Base-by-base conservation (phyloP, 2,888 invertebrate species). In the Disparrhopalites patrizii region DNA sequence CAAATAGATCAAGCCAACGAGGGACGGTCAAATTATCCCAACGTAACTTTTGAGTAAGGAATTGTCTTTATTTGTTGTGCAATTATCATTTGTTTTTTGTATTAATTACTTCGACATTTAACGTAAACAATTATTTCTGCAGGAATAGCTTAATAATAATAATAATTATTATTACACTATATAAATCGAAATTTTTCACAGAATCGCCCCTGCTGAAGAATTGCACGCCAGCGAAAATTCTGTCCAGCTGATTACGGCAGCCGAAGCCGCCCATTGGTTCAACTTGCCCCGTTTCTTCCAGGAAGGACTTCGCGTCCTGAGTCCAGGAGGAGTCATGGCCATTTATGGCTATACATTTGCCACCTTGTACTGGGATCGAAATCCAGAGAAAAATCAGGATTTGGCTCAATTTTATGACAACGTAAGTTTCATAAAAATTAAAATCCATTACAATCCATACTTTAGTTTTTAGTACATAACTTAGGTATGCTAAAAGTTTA, bases 1-100 rank as follows among this genome's bases (percentile, higher is more conserved):
- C 81, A 81, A 68, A 77, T 82, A 31, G 70, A 75, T 4, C 76
- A 79, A 54, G 81, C 81, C 2, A 70, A 71, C 8, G 69, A 76
- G 23, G n/a, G n/a, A n/a, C 68, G 71, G 1, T 78, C 78, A 58
- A 68, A 58, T 7, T 30, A 62, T 1, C 43, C 65, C 8, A 78
- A 78, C 69, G 71, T 78, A 78, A 70, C 18, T 1, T 60, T 57
- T 64, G 80, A 56, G 61, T 68, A 61, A 56, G 65, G 47, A 52
- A 58, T 51, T 51, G 5, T 20, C 23, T 10, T 51, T 51, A 10
- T 7, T 4, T 18, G 20, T 8, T 50, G 20, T 36, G 25, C n/a
- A 33, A n/a, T n/a, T n/a, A n/a, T n/a, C n/a, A n/a, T n/a, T n/a
- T n/a, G n/a, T n/a, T n/a, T n/a, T n/a, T n/a, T n/a, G n/a, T n/a